Evolutionary conservation across 64 coral and sea anemone species (phyloP), one percentile per base, ranked within the genome.

Genomic region (Astreopora myriophthalma): DNA sequence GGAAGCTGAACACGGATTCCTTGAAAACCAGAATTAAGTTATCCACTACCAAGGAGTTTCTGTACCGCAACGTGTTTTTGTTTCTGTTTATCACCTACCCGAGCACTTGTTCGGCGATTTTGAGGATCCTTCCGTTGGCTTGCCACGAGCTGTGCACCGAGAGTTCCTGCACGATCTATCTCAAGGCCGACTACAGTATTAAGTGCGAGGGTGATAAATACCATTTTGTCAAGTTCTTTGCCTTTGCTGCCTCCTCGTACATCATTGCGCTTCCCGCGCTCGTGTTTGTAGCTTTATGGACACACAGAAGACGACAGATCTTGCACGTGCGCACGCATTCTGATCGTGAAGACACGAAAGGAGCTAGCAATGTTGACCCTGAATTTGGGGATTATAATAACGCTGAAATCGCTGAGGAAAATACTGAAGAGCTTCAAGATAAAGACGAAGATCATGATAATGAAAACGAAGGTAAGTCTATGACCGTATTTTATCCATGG

Each of bases 51-150:
- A 89, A 89, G 55, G 87, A 89, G 51, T 89, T 80, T n/a, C 62
- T 87, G 22, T 94, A 89, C 60, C 69, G 92, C 22, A 89, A 82
- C 66, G 79, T 94, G 7, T 89, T 80, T 34, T 38, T 94, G 34
- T 94, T 89, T 61, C 69, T 94, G n/a, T 94, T 94, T 46, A 80
- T 87, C 9, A 89, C 86, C 8, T 94, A 89, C 12, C 86, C 92
- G 5, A 89, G 67, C 33, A 94, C 92, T 0, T 82, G 92, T 37
- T 69, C 86, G 17, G 71, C 80, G 17, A 81, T 94, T 55, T 74
- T 94, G 46, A 86, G 87, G 60, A 89, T 71, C 33, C 44, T 93
- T 24, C 91, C 91, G 7, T 36, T 86, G 6, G 86, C 85, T 5
- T 93, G 91, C 20, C 83, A 87, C 71, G 75, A 40, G 61, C 70